Base-by-base conservation (phyloP, 2,888 invertebrate genomes). In the Caenorhabditis angaria region DNA sequence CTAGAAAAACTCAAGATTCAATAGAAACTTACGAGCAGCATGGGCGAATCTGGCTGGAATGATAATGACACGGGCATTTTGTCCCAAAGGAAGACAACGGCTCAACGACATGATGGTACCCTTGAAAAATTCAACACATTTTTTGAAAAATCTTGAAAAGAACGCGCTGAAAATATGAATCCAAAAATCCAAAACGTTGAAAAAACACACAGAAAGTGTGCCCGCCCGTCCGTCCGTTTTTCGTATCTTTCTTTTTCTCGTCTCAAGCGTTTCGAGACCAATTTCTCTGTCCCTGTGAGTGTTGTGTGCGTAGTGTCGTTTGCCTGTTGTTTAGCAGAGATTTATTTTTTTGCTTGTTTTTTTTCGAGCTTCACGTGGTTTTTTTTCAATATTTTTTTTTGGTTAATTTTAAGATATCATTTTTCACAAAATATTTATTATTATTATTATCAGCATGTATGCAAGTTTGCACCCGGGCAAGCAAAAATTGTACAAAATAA, bases 71-170 rank as follows among this genome's bases (percentile, higher is more conserved):
- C 77, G 78, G 70, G 75, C 80, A 54, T 67, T 76, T 69, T 80
- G 77, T 56, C 76, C 78, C 64, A 80, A 57, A 48, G 80, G 79
- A 63, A 74, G 66, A 64, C 78, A 73, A 60, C 82, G 80, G 74
- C 80, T 82, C 75, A 80, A 76, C 55, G 80, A 82, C 80, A 82
- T 80, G 65, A 58, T 73, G 70, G 65, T 73, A 73, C 73, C 73
- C 73, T 73, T 58, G 1, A 72, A 65, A 14, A n/a, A n/a, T n/a
- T n/a, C n/a, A 41, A 41, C 14, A 41, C 8, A 41, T 10, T 10
- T 41, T n/a, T n/a, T n/a, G n/a, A n/a, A n/a, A n/a, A n/a, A n/a
- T n/a, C n/a, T n/a, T n/a, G n/a, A n/a, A n/a, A n/a, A n/a, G n/a
- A n/a, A 41, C 41, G 10, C 41, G n/a, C 14, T 14, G 41, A 41